A percentile compares a stretch with the other conserved stretches of the same genome.
Evolutionary conservation across 2,888 invertebrate genomes (phyloP).

Genomic region (Silvanus unidentatus): DNA sequence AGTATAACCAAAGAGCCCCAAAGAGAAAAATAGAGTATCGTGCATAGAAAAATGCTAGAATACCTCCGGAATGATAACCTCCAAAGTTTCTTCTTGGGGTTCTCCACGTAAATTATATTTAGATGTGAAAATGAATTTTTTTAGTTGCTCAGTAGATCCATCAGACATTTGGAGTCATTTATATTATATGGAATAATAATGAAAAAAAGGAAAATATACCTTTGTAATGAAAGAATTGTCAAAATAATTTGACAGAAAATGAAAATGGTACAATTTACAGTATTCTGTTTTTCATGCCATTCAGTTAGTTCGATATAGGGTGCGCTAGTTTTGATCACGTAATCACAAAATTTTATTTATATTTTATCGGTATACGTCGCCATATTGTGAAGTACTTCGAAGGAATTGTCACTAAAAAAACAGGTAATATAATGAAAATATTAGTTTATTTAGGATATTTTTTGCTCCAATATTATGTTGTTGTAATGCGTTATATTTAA

Average conservation of each 20-base stretch:
- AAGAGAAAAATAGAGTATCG: background rate
- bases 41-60: conserved; percentile 6
- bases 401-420: background rate
- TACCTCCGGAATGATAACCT: conserved; percentile 77
- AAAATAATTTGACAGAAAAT: no score
- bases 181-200: no score
- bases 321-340: conserved; percentile 1
- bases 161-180: conserved; percentile 53
- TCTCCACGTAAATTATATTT: conserved; percentile 55
- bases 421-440: conserved; percentile 1
- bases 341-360: conserved; percentile 2
- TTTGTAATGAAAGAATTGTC: no score
- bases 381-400: background rate
- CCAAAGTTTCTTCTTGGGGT: conserved; percentile 64
- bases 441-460: conserved; percentile 1
- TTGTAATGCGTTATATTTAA: background rate
- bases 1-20: background rate
- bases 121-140: conserved; percentile 77
- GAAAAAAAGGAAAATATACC: no score
- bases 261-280: no score
- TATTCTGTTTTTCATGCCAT: no score
- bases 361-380: background rate
- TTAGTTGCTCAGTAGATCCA: conserved; percentile 62
- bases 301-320: no score
- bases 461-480: background rate